Evolutionary conservation across 2,113 vertebrate species (phyloP), one percentile per base, ranked within the genome.

Genomic region (Gallinago undulata): DNA sequence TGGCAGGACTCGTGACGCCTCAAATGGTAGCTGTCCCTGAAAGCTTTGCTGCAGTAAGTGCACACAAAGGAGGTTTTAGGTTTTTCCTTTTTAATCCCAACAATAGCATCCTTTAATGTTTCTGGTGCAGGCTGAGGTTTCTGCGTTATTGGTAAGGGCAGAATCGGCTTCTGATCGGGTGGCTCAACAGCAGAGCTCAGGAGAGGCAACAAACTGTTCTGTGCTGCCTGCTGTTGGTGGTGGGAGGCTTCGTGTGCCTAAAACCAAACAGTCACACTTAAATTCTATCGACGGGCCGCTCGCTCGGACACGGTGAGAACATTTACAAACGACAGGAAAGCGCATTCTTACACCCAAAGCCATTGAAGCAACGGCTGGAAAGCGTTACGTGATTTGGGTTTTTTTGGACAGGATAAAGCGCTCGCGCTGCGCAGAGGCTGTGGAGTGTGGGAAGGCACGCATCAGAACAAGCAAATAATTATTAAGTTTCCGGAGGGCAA

Each of bases 21-120:
- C 97, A 99, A 98, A 98, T 99, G 99, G 97, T 99, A 99, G 97
- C 99, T 99, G 98, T 99, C 99, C 96, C 99, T 99, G 98, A 99
- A 99, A 92, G 99, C 99, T 98, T 99, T 99, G 98, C 98, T 99
- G 98, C 99, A 99, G 98, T 99, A 99, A 95, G 99, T 99, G 90
- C 99, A 99, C 96, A 99, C 98, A 97, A 99, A 99, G 59, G 99
- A 99, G 51, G 99, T 99, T 98, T 99, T 99, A 94, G 99, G 99
- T 92, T 99, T 99, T 97, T 99, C 99, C 96, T 99, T 99, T 98
- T 99, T 99, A 97, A 99, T 98, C 86, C 99, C 98, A 90, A 73
- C 98, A 97, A 94, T 98, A 78, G 93, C 97, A 98, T 99, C 99
- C 98, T 99, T 99, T 94, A 99, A 98, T 39, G 99, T 99, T 97